phyloP scores from a whole-genome alignment of 2,888 invertebrate species.

The Bedellia somnulentella region DNA sequence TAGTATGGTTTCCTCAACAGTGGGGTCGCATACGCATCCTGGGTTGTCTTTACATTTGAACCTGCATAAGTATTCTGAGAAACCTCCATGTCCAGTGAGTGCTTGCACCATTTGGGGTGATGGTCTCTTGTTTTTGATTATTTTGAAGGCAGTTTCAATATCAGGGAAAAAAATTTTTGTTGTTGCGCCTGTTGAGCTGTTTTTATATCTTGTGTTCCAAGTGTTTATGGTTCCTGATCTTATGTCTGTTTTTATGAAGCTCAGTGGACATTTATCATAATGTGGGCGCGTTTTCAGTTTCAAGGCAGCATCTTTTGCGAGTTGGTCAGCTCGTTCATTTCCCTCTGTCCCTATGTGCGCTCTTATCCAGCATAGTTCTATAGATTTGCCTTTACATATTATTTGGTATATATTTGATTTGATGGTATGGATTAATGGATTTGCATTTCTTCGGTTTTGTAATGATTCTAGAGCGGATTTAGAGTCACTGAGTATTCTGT shows the following conservation, averaged over 20 bases:
- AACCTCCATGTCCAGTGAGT: conserved; percentile 2
- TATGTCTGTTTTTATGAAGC: not conserved
- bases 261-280: not conserved
- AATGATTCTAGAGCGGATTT: conserved; percentile 4
- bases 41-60: conserved; percentile 2
- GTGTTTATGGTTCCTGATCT: not conserved
- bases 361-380: conserved; percentile 6
- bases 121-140: not conserved
- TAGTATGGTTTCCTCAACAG: not conserved
- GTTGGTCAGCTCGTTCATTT: too few species aligned
- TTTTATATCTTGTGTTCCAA: not conserved
- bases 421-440: too few species aligned
- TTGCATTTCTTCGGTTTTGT: not conserved
- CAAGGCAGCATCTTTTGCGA: too few species aligned
- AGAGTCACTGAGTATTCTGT: conserved; percentile 5
- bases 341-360: conserved; percentile 4
- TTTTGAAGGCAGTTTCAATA: not conserved
- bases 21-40: conserved; percentile 1
- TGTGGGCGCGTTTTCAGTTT: not conserved
- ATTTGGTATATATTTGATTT: too few species aligned
- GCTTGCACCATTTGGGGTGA: not conserved
- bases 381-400: too few species aligned
- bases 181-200: not conserved
- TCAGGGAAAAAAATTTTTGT: conserved; percentile 3
- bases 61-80: not conserved